Base-by-base conservation (phyloP, 2,797 vertebrate genomes). In the Cossypha dichroa region DNA sequence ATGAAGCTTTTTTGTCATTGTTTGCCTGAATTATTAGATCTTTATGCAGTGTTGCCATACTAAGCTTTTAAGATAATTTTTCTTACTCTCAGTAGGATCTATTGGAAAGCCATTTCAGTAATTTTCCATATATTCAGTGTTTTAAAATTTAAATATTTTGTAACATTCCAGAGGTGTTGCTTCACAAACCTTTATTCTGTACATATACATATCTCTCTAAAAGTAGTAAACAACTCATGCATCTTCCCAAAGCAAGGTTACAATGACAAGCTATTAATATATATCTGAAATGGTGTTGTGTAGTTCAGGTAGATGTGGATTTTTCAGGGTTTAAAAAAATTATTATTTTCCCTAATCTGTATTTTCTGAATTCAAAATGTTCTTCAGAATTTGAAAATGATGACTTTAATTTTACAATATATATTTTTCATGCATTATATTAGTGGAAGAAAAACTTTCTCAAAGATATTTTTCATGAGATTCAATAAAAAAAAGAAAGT, bases 261-360 rank as follows among this genome's bases (percentile, higher is more conserved):
- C 3, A 2, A 40, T 21, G 22, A 34, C n/a, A 13, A 91, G 77
- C 46, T 66, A 16, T 72, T 78, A 64, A 70, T 60, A 29, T 15
- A 28, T 40, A 25, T 33, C 16, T 78, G 60, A 80, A 90, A 56
- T 17, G 15, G 19, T 62, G 10, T 59, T 74, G 10, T 10, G 8
- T 56, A 87, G 33, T 77, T 80, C n/a, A 70, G 40, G 18, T 60
- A 79, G 43, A 79, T 68, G 46, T 59, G 52, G 79, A 48, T 52
- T 59, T 56, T 48, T 21, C 20, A 17, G 4, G 2, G 6, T 51
- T 36, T 23, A 0, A 40, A 33, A 20, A 40, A 34, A 18, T 6
- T 45, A 26, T 23, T 29, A 18, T 23, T 21, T 14, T n/a, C 7
- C 13, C 23, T 23, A 11, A 10, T 55, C 18, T 12, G 1, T 73